Conservation (phyloP, 23 tunicate species). For the Corella eumyota region DNA sequence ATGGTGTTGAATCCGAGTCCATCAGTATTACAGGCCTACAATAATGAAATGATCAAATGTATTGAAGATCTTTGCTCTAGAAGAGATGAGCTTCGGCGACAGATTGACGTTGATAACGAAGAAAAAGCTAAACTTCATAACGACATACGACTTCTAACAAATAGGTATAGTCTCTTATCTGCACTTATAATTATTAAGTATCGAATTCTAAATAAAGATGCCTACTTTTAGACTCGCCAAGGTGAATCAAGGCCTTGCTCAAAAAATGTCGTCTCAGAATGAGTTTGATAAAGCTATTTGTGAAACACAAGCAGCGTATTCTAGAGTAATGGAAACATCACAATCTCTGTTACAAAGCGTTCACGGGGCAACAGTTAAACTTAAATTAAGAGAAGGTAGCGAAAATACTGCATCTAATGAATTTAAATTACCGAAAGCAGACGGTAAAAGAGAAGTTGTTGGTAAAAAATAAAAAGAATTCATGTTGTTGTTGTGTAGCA, state of each 20-base stretch:
- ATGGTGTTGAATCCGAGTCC: conserved; percentile 9
- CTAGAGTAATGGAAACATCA: conserved; percentile 71
- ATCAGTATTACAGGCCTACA: conserved; percentile 65
- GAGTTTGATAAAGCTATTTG: conserved; percentile 77
- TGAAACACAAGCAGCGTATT: conserved; percentile 73
- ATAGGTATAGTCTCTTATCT: conserved; percentile 13
- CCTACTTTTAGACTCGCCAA: conserved; percentile 44
- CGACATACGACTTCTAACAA: conserved; percentile 58
- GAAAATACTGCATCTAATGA: conserved; percentile 6
- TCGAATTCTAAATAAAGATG: not conserved
- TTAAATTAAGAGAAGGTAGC: conserved; percentile 44
- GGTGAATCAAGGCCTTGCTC: conserved; percentile 61
- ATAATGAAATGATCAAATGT: conserved; percentile 94
- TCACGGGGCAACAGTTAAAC: conserved; percentile 43
- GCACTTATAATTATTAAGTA: not conserved
- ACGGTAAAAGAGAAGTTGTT: conserved; percentile 10
- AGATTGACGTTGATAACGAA: conserved; percentile 60
- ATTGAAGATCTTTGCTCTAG: conserved; percentile 71
- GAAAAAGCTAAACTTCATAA: conserved; percentile 75
- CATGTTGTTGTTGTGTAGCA: not conserved
- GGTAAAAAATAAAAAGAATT: conserved; percentile 9
- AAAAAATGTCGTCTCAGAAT: conserved; percentile 60
- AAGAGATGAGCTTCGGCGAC: conserved; percentile 71
- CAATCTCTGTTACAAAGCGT: conserved; percentile 66
- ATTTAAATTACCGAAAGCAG: conserved; percentile 32